These are phyloP conservation scores for Drosophila obscura DNA, from an alignment of 1,140 invertebrate species.

Conservation along the genomic window DNA sequence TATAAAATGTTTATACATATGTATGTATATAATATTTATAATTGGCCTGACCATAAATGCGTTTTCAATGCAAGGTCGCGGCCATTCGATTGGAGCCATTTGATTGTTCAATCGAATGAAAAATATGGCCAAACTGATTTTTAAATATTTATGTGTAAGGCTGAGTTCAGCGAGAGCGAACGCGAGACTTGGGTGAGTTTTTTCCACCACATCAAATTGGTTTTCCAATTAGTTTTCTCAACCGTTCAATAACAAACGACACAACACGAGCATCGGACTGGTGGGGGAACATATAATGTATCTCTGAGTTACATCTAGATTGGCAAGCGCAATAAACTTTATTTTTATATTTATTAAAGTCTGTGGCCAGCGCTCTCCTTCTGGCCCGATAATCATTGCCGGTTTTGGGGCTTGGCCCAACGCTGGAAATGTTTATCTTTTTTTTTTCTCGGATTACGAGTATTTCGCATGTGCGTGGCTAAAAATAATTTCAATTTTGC, in stretches of 20 bases:
- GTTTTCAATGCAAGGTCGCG: constrained; percentile 58
- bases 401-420: constrained; percentile 45
- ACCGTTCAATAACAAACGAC: constrained; percentile 31
- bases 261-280: constrained; percentile 13
- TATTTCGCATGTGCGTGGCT: constrained; percentile 50
- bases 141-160: constrained; percentile 19
- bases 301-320: constrained; percentile 13
- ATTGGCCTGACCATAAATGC: constrained; percentile 56
- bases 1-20: constrained; percentile 11
- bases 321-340: constrained; percentile 53
- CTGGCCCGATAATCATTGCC: constrained; percentile 35
- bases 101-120: constrained; percentile 38
- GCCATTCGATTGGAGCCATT: constrained; percentile 27
- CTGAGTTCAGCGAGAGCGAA: background rate
- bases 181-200: constrained; percentile 9
- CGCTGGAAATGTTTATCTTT: constrained; percentile 40
- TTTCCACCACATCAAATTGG: constrained; percentile 33
- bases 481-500: constrained; percentile 44
- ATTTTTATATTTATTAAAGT: constrained; percentile 41
- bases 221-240: constrained; percentile 16
- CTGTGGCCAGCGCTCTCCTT: constrained; percentile 10
- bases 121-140: constrained; percentile 8
- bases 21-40: constrained; percentile 45
- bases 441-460: constrained; percentile 2
- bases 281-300: constrained; percentile 15